Evolutionary conservation across 2,888 invertebrate genomes (phyloP), one percentile per base, ranked within the genome.

Genomic region (Lochmaea capreae): DNA sequence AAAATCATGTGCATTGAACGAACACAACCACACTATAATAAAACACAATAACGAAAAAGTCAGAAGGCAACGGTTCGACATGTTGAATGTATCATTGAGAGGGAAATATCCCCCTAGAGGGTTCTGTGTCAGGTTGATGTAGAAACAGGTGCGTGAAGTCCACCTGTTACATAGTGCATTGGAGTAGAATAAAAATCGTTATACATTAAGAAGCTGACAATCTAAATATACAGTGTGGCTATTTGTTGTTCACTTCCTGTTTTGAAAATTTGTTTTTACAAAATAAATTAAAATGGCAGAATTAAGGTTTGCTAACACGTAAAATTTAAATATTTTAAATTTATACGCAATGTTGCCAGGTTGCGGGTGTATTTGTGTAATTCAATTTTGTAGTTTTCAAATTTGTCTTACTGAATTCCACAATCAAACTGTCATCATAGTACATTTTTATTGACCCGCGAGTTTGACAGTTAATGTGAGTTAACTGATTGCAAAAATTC

Each of bases 111-210:
- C 70, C 69, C 42, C 11, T 18, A 52, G 22, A 33, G 62, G 8
- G 14, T 49, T 14, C n/a, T 46, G 26, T 10, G 65, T 58, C 71
- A 65, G 65, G 71, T 71, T 71, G 71, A 61, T 52, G 16, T 12
- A 26, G 26, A 58, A 71, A 71, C 71, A 71, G 71, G 71, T 71
- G 71, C 43, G 16, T 26, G n/a, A 9, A 22, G 18, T 42, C 49
- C 71, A 71, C 71, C 71, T 71, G 71, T 65, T 65, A 18, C 18
- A 9, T 18, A 18, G 57, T 18, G 33, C 70, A 63, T 10, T 63
- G 11, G 26, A 63, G 42, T 54, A 22, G 46, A 70, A 22, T 62
- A 42, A 63, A 39, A 39, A 57, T 63, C 70, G 70, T 70, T 70
- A 70, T 39, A 54, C 39, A 61, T 33, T 14, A 10, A 18, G 16